Base-by-base conservation (phyloP, 2,888 invertebrate species). In the Charanyca ferruginea region DNA sequence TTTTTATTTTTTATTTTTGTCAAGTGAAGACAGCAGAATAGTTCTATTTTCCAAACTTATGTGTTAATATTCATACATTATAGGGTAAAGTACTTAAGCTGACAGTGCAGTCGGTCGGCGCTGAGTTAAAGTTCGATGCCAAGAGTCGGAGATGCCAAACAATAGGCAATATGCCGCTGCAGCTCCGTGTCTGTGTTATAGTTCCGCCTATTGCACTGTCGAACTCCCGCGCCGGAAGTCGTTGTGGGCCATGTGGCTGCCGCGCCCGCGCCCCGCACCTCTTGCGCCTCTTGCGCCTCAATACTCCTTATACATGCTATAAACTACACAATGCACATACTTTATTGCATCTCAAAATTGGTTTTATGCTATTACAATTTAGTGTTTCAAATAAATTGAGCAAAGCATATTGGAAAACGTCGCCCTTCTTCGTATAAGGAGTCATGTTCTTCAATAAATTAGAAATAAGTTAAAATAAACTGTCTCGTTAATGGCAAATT, bases 91-190 rank as follows among this genome's bases (percentile, higher is more conserved):
- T 91, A 88, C 90, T 92, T 92, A 90, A 90, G 90, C 92, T 92
- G 93, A 94, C 91, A 91, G 87, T 86, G 89, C 90, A 90, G 85
- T 90, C 85, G 83, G 86, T 87, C 83, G 87, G 85, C 83, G 83
- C 84, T 79, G 83, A 79, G 88, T 90, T 88, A 86, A 90, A 85
- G 88, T 91, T 89, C 86, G 91, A 94, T 95, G 95, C 95, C 95
- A 95, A 95, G 87, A 94, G 89, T 89, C 86, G 90, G 86, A 91
- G 93, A 94, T 94, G 95, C 94, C 95, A 95, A 94, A 94, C 93
- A 94, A 94, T 91, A 91, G 92, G 92, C 94, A 93, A 92, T 94
- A 93, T 90, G 91, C 89, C 85, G 85, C 80, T 85, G 88, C 80
- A 87, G 85, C 85, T 87, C 82, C 85, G 84, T 83, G 83, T 82